phyloP scores from a whole-genome alignment of 2,888 invertebrate species.

The Dasysyrphus tricinctus region DNA sequence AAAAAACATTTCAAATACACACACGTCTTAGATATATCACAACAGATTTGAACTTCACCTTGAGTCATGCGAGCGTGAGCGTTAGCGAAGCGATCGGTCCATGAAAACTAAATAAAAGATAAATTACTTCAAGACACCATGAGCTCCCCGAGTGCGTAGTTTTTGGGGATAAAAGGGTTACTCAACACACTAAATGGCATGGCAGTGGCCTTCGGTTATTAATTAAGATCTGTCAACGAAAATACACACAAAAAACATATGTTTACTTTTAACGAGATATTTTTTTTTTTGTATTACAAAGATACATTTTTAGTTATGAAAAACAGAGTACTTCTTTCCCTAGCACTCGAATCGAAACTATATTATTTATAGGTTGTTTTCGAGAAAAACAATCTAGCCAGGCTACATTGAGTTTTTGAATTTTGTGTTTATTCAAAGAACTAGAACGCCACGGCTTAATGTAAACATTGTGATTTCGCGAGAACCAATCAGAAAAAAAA shows the following conservation, averaged over 20 bases:
- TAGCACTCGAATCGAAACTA: conserved; percentile 35
- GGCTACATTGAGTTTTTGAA: conserved; percentile 44
- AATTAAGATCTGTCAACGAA: conserved; percentile 65
- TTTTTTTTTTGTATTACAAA: conserved; percentile 1
- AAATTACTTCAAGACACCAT: conserved; percentile 14
- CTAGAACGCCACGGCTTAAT: conserved; percentile 42
- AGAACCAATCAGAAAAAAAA: conserved; percentile 25
- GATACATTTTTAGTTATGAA: conserved; percentile 11
- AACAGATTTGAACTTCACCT: conserved; percentile 72
- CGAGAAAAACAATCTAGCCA: not conserved
- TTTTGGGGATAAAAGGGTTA: conserved; percentile 19
- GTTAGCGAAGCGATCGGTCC: conserved; percentile 4
- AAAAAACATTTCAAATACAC: conserved; percentile 23
- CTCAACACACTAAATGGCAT: conserved; percentile 29
- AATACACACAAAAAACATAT: conserved; percentile 2
- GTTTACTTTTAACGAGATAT: conserved; percentile 27
- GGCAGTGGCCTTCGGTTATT: conserved; percentile 53
- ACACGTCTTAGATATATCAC: conserved; percentile 18
- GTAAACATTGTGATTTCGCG: conserved; percentile 51
- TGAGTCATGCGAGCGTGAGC: conserved; percentile 35
- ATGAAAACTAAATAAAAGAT: conserved; percentile 44
- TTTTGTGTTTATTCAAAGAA: conserved; percentile 41
- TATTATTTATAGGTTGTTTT: conserved; percentile 38
- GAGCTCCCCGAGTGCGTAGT: conserved; percentile 13
- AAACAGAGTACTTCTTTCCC: conserved; percentile 6